Base-by-base conservation (phyloP, 2,797 vertebrate genomes). In the Bradypodion ventrale region DNA sequence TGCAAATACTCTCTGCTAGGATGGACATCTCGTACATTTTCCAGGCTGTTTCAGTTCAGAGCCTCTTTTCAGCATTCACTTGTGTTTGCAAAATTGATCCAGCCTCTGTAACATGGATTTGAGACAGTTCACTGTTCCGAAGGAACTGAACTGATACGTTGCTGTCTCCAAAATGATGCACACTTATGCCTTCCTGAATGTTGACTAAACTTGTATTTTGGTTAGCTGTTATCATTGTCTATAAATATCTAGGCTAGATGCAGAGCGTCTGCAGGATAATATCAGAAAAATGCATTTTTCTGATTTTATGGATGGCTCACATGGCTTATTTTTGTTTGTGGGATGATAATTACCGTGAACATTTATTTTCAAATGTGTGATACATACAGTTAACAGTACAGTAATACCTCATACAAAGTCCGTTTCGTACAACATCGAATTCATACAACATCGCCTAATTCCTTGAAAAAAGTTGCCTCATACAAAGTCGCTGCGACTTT, bases 61-160 rank as follows among this genome's bases (percentile, higher is more conserved):
- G 96, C 95, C 89, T 94, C 95, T 94, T 96, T 96, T 97, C 96
- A 96, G 89, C 92, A 89, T 42, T 91, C 94, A 92, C 94, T 96
- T 96, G 93, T 96, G 94, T 96, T 95, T 95, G 95, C 91, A 92
- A 95, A 95, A 96, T 94, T 96, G 96, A 96, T 94, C 94, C 94
- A 94, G 82, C 93, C 93, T 95, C 94, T 94, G 91, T 94, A 94
- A 95, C 77, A 93, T 96, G 96, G 95, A 96, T 96, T 96, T 96
- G 96, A 96, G 95, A 96, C 95, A 96, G 96, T 96, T 96, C 96
- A 95, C 95, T 95, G 96, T 96, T 96, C 95, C 95, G 94, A 88
- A 93, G 94, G 92, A 95, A 95, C 93, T 86, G 93, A 95, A 93
- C 94, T 94, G 94, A 95, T 92, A 91, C 27, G 83, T 89, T 85